Base-by-base conservation (phyloP, 1,140 invertebrate genomes). In the Rhizoglyphus robini region DNA sequence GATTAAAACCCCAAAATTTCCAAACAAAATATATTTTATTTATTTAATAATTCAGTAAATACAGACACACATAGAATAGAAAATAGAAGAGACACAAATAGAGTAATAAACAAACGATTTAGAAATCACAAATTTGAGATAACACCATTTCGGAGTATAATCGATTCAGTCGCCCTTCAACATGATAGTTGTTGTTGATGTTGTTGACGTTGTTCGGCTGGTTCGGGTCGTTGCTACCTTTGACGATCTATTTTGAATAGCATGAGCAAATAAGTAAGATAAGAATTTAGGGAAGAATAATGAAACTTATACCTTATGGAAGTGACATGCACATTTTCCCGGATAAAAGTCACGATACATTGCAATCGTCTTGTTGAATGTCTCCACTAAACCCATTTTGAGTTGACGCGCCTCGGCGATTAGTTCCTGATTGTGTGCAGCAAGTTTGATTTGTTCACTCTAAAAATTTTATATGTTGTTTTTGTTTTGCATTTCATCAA, bases 251-350 rank as follows among this genome's bases (percentile, higher is more conserved):
- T 54, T 54, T 5, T 54, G 78, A n/a, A 32, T 30, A 30, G 5
- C 13, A 31, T 54, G 31, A 27, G 15, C 8, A 8, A 54, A 54
- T 11, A 54, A 54, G 23, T 8, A 68, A 49, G 20, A 47, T 23
- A 34, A 25, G 29, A 8, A 69, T 5, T n/a, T 20, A 30, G 31
- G 23, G 18, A 31, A 15, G 32, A 59, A 46, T 25, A 32, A 23
- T 30, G 15, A 36, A 36, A 23, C 58, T 25, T 18, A 54, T 73
- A 81, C 79, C 75, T 74, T 75, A 67, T 81, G 79, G 67, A 81
- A 81, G 71, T 81, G 79, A 68, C 79, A 81, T 27, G 78, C 77
- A 70, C 79, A 81, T 70, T 79, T 79, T 30, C 79, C 79, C 65
- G 77, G 78, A n/a, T 76, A 69, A 68, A 80, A 81, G 64, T 81